phyloP scores from a whole-genome alignment of 92 coral and sea anemone species.

The Paramuricea clavata region DNA sequence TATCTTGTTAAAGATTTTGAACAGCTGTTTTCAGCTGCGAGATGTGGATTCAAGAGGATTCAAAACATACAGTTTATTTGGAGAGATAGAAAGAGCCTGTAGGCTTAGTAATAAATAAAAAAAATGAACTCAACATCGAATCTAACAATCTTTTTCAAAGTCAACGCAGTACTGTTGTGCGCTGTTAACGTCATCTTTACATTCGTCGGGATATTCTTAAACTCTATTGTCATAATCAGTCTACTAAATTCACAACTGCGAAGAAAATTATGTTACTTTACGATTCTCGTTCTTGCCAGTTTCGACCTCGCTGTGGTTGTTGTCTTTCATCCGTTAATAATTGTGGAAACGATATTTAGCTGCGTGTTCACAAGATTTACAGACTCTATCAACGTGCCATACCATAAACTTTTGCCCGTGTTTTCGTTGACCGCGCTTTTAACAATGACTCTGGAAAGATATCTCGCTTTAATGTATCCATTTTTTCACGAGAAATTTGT shows the following conservation, averaged over 20 bases:
- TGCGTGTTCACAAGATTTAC: neutral
- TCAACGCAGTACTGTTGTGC: neutral
- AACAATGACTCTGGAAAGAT: conserved; percentile 55
- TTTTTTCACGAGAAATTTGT: conserved; percentile 12
- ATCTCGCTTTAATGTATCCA: conserved; percentile 56
- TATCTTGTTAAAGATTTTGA: no score
- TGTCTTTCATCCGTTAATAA: neutral
- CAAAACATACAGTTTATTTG: no score
- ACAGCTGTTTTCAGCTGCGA: no score
- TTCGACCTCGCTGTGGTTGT: neutral
- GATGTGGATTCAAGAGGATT: no score
- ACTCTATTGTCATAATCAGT: conserved; percentile 4
- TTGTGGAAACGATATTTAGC: neutral
- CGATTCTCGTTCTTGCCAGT: neutral
- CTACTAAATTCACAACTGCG: conserved; percentile 1
- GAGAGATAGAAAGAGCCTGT: no score
- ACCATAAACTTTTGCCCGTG: neutral
- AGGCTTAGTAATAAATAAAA: no score
- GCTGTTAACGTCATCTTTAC: neutral
- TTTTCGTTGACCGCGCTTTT: conserved; percentile 9
- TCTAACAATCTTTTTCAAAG: neutral
- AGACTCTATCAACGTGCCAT: neutral
- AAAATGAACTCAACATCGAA: neutral
- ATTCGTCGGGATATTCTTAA: neutral
- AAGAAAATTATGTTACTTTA: neutral